Evolutionary conservation across 2,888 invertebrate species (phyloP), one percentile per base, ranked within the genome.

Genomic region (Vesta saturnalis): DNA sequence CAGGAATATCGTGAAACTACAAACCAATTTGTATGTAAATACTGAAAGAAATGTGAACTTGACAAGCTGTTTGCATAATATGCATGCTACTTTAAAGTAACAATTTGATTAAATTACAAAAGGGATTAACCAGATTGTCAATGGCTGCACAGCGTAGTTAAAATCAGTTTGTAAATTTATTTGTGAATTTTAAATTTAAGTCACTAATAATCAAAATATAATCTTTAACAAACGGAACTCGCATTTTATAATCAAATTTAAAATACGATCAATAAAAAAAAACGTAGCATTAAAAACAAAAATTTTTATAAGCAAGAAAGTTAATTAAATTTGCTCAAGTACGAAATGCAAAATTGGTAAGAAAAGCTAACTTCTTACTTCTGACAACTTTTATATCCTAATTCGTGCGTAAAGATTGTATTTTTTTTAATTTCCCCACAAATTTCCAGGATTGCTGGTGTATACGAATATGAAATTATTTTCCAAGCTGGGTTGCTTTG

Each of bases 401-500:
- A 39, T 39, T 39, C n/a, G 39, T n/a, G 8, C 39, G n/a, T 2
- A n/a, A 39, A 1, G 3, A n/a, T 8, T 39, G n/a, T 39, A 39
- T 39, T n/a, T 39, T 39, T 39, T 39, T 39, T 39, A 39, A 39
- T n/a, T 39, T 39, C 39, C 39, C 39, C n/a, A 8, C 39, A 39
- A 39, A 39, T 39, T 39, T 39, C 39, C 8, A 39, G n/a, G 39
- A 39, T 39, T 39, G n/a, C 39, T n/a, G 12, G 2, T n/a, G 39
- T 39, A 39, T 39, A 39, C n/a, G n/a, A n/a, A 39, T 39, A 39
- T 39, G n/a, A 39, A 39, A 39, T 39, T 39, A 39, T 39, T 39
- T 39, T 74, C 71, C 74, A 65, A 70, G 64, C 59, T 64, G 59
- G 69, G 67, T 55, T 46, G 54, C 54, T 71, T 68, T 68, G 70